Conservation (phyloP, 2,797 vertebrate genomes). For the Capromys pilorides region DNA sequence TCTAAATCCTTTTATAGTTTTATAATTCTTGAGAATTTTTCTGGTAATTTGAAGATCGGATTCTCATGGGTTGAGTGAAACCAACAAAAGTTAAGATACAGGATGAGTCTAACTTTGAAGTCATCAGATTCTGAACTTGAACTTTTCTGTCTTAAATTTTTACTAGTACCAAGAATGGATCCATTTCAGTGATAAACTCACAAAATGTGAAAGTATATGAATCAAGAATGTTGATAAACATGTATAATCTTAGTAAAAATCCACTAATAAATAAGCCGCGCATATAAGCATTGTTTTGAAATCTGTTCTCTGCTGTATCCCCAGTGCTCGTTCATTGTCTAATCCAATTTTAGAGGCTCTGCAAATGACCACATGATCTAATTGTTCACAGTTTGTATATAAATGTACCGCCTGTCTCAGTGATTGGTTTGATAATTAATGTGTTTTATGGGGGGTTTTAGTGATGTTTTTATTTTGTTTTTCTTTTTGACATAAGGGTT, state of each 20-base stretch:
- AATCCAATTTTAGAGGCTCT: not conserved
- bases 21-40: conserved; percentile 36
- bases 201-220: not conserved
- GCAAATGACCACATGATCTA: not conserved
- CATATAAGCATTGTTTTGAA: not conserved
- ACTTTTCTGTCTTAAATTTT: conserved; percentile 12
- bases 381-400: not conserved
- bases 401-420: not conserved
- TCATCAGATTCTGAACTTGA: not conserved
- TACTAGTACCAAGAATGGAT: not conserved
- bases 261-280: not conserved
- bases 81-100: not conserved
- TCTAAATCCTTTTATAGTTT: conserved; percentile 3
- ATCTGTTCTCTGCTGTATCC: not conserved
- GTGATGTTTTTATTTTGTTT: not conserved
- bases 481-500: not conserved
- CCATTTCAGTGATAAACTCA: not conserved
- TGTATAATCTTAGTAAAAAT: not conserved
- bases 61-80: not conserved
- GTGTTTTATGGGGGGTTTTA: not conserved
- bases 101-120: not conserved
- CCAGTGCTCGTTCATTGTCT: not conserved
- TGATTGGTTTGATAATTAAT: conserved; percentile 10
- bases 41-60: conserved; percentile 18
- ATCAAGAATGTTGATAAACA: not conserved